Evolutionary conservation across 2,797 vertebrate genomes (phyloP), one percentile per base, ranked within the genome.

Genomic region (Acomys russatus): DNA sequence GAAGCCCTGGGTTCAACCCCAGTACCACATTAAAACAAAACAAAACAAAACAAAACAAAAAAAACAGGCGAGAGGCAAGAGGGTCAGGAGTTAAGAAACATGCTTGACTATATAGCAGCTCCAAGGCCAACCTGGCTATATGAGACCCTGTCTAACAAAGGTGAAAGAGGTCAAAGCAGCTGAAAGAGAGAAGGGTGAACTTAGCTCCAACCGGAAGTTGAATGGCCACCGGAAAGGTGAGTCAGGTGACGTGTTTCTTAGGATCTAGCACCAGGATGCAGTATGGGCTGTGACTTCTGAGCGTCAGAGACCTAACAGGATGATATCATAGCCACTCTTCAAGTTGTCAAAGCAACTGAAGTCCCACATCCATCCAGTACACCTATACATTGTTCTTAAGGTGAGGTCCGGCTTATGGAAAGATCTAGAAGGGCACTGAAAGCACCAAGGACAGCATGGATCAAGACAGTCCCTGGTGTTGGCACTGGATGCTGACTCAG

Each of bases 391-490:
- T 49, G 73, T 66, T 30, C 14, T 83, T 30, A 33, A n/a, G 33
- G 17, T 63, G 49, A 64, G 38, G 17, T 74, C 44, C 51, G 30
- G 33, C 17, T 82, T 77, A 51, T 76, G 23, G 86, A 71, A 96
- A 91, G 83, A 64, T n/a, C 78, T 70, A 61, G 82, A 28, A 92
- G 87, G 54, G 17, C 73, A 56, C 56, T 0, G 18, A 80, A 86
- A 85, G 84, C 44, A 51, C 44, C 61, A 18, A 76, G 61, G 78
- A 59, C 44, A 44, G 18, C 8, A 0, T 5, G 38, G 23, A 22
- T 9, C 35, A 64, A 92, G 89, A 0, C 1, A 0, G 8, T 17
- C 51, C 82, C 22, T 1, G 0, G 82, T 56, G 14, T n/a, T 28
- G 15, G 64, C 38, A 3, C 38, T 71, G 71, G 20, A 49, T 49